A percentile compares a stretch with the other conserved stretches of the same genome.
Conservation (phyloP, 2,797 vertebrate species). For the Bryconaethiops microstoma region DNA sequence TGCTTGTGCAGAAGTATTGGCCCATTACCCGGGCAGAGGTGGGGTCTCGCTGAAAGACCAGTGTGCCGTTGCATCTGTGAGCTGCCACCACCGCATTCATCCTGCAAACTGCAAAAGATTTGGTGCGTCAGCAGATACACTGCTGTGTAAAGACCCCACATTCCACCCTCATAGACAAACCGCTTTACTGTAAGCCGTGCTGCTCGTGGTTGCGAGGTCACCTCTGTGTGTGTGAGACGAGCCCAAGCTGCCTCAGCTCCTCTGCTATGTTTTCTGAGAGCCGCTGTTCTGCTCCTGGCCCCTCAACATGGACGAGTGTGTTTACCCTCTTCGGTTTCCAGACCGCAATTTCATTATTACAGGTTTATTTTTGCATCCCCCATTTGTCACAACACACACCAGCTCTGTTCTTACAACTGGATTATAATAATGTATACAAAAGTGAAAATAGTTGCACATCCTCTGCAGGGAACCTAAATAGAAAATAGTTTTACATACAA, state of each 20-base stretch:
- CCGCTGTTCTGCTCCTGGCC: background rate
- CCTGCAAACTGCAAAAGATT: background rate
- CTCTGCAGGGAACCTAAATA: no score
- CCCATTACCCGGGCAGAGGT: background rate
- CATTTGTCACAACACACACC: background rate
- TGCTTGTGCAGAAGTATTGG: background rate
- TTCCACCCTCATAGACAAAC: background rate
- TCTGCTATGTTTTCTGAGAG: background rate
- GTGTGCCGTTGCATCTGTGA: no score
- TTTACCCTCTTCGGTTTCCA: background rate
- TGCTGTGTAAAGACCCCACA: background rate
- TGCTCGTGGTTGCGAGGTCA: background rate
- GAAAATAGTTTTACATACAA: no score
- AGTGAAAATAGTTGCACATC: no score
- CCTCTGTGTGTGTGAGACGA: background rate
- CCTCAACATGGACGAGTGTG: background rate
- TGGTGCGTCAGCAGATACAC: background rate
- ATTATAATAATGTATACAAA: no score
- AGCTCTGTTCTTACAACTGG: no score
- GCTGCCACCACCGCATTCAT: background rate
- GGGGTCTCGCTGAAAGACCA: background rate
- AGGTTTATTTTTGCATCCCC: background rate
- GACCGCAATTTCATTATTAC: slow-evolving; percentile 17
- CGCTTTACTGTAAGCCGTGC: background rate
- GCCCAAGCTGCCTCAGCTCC: background rate